Percentiles rank a stretch among this genome's conserved stretches.
phyloP scores from a whole-genome alignment of 2,888 invertebrate genomes.

The Pterostichus niger region DNA sequence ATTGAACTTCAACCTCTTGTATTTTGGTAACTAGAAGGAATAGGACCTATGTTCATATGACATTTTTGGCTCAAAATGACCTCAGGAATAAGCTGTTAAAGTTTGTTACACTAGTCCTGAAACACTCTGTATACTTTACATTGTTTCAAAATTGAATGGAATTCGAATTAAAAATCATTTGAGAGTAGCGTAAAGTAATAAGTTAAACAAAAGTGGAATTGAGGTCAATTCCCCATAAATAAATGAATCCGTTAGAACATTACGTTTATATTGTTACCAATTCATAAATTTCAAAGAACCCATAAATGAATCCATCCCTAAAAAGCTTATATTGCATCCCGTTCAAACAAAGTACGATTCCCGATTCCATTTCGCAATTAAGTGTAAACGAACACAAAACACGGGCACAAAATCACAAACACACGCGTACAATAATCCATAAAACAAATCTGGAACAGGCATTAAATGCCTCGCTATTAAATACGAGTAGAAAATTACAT shows the following conservation, averaged over 20 bases:
- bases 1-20: too few relatives aligned
- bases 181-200: too few relatives aligned
- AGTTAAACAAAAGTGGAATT: background rate
- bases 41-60: too few relatives aligned
- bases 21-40: too few relatives aligned
- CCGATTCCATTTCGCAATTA: constrained; percentile 41
- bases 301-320: constrained; percentile 25
- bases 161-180: too few relatives aligned
- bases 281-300: constrained; percentile 33
- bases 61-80: too few relatives aligned
- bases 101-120: too few relatives aligned
- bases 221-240: background rate
- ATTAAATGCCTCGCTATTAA: constrained; percentile 51
- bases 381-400: constrained; percentile 48
- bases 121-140: too few relatives aligned
- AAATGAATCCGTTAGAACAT: constrained; percentile 26
- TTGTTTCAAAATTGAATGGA: too few relatives aligned
- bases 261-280: constrained; percentile 7
- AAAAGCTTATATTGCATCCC: constrained; percentile 27
- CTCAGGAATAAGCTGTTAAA: too few relatives aligned
- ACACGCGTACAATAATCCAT: constrained; percentile 47
- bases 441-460: constrained; percentile 57
- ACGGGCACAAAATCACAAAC: constrained; percentile 25
- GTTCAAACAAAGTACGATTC: constrained; percentile 5
- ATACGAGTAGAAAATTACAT: constrained; percentile 46